Conservation (phyloP, 2,888 invertebrate genomes). For the Campoplex nolae region DNA sequence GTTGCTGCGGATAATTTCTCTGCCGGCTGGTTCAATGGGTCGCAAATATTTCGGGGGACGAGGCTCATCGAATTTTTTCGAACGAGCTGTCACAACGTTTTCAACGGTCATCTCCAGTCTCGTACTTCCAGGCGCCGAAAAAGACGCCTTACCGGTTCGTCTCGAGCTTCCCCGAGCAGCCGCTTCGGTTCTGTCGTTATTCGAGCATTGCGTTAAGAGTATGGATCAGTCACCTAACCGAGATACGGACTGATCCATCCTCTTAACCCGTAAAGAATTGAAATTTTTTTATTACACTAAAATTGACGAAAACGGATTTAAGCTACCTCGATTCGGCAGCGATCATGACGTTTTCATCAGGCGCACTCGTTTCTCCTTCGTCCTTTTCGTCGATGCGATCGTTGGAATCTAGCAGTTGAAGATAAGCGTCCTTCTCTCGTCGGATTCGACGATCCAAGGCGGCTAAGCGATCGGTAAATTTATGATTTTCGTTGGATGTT, state of each 20-base stretch:
- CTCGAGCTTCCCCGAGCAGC: slow-evolving; percentile 64
- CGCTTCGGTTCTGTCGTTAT: slow-evolving; percentile 54
- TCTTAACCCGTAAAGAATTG: background rate
- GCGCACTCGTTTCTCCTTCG: slow-evolving; percentile 67
- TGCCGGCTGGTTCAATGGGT: slow-evolving; percentile 25
- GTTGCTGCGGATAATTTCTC: slow-evolving; percentile 54
- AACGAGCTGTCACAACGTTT: background rate
- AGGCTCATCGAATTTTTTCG: slow-evolving; percentile 49
- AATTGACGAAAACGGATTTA: background rate
- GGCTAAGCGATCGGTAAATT: slow-evolving; percentile 65
- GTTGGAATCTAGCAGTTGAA: slow-evolving; percentile 64
- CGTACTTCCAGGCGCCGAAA: slow-evolving; percentile 58
- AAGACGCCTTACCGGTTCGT: slow-evolving; percentile 67
- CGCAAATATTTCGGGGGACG: slow-evolving; percentile 48
- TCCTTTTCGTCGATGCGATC: slow-evolving; percentile 76
- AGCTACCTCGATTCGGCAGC: slow-evolving; percentile 16
- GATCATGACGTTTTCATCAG: slow-evolving; percentile 27
- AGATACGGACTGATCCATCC: too few species aligned
- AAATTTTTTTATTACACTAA: background rate
- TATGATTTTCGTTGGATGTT: slow-evolving; percentile 62
- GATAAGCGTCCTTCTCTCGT: slow-evolving; percentile 70
- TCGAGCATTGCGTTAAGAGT: background rate
- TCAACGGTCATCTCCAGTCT: slow-evolving; percentile 10
- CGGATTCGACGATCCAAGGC: slow-evolving; percentile 68
- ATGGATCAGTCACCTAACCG: too few species aligned